phyloP scores from a whole-genome alignment of 2,797 vertebrate species.

The Antrozous pallidus region DNA sequence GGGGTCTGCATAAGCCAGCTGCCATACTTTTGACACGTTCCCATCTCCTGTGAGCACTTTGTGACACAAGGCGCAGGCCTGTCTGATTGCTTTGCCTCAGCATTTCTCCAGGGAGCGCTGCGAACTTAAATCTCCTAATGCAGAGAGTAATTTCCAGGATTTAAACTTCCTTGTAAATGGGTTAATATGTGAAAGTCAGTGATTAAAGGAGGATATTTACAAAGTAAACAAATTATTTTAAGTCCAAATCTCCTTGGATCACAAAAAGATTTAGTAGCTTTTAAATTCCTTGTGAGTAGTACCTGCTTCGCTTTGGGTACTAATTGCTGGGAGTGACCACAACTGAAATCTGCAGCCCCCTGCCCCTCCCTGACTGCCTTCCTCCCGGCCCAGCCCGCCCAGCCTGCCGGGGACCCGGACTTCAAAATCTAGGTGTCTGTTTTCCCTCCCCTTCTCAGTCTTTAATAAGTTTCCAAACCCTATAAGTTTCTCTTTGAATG shows the following conservation, averaged over 20 bases:
- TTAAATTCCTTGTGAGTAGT: background rate
- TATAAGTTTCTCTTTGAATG: background rate
- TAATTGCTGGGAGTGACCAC: background rate
- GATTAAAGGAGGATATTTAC: background rate
- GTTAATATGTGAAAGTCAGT: background rate
- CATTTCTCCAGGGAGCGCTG: background rate
- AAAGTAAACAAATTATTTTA: conserved; percentile 16
- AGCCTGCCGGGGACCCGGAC: background rate
- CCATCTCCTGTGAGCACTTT: too few species aligned
- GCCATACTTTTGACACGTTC: background rate
- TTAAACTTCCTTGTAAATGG: background rate
- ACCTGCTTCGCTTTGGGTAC: background rate
- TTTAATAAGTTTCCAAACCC: background rate
- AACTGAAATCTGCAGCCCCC: background rate
- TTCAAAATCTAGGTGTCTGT: background rate
- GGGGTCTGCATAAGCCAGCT: background rate
- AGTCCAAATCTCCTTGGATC: background rate
- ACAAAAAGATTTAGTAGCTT: background rate
- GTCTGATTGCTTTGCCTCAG: background rate
- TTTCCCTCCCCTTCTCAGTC: background rate
- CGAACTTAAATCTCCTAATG: conserved; percentile 19
- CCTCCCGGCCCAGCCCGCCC: background rate
- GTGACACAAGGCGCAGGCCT: background rate
- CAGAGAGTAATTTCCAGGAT: background rate
- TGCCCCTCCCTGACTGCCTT: background rate